phyloP scores from a whole-genome alignment of 2,888 invertebrate genomes.

The Scelioninae gen. 1 region DNA sequence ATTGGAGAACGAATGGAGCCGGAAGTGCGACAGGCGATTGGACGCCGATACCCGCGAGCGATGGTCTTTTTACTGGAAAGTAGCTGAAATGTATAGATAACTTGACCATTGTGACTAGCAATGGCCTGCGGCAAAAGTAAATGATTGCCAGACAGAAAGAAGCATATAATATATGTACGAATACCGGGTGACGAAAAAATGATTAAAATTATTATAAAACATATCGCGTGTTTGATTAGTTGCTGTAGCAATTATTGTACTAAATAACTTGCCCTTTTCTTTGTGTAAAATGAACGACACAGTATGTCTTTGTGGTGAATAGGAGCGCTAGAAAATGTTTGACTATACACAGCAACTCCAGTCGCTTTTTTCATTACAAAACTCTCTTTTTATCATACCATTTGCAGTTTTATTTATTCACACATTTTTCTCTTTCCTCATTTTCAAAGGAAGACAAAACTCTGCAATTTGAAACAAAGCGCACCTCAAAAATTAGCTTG shows the following conservation, averaged over 20 bases:
- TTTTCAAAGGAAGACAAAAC: conserved; percentile 65
- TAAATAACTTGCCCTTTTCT: background rate
- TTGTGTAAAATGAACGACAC: conserved; percentile 15
- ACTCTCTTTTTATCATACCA: conserved; percentile 57
- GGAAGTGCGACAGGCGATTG: conserved; percentile 68
- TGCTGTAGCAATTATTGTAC: background rate
- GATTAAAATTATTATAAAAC: conserved; percentile 19
- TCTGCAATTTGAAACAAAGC: conserved; percentile 66
- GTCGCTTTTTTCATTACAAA: conserved; percentile 46
- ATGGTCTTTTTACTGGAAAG: conserved; percentile 78
- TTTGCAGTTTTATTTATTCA: conserved; percentile 66
- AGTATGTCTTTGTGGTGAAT: conserved; percentile 28
- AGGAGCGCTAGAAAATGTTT: conserved; percentile 22
- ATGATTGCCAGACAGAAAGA: conserved; percentile 81
- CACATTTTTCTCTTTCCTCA: conserved; percentile 60
- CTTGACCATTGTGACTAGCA: conserved; percentile 83
- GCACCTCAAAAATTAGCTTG: conserved; percentile 66
- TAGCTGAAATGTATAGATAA: conserved; percentile 83
- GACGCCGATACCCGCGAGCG: conserved; percentile 75
- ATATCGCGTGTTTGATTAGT: background rate
- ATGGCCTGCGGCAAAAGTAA: conserved; percentile 83
- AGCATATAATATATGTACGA: conserved; percentile 64
- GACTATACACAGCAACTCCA: conserved; percentile 3
- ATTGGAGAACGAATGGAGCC: conserved; percentile 59
- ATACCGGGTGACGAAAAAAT: conserved; percentile 43